A percentile compares a stretch with the other conserved stretches of the same genome.
Conservation (phyloP, 2,113 vertebrate species). For the Pelvicachromis taeniatus region DNA sequence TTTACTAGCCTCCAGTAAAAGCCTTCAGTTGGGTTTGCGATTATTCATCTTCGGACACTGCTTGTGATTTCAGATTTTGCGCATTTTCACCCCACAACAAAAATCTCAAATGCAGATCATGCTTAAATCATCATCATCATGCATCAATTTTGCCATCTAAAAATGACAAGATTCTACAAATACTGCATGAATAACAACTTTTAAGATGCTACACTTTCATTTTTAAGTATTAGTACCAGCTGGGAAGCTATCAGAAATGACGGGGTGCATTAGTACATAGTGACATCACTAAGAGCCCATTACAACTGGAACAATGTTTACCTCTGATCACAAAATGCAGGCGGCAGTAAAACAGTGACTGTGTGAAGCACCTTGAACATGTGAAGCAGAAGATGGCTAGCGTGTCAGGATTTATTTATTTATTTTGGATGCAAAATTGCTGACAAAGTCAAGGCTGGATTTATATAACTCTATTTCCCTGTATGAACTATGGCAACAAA, state of each 20-base stretch:
- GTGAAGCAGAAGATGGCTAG: neutral
- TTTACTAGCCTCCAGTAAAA: slow-evolving; percentile 19
- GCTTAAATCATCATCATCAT: no score
- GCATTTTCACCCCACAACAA: neutral
- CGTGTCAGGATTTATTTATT: neutral
- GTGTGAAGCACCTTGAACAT: neutral
- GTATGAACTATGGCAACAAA: neutral
- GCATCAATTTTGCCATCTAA: neutral
- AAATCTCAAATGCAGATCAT: neutral
- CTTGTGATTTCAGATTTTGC: neutral
- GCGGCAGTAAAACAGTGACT: neutral
- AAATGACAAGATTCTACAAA: neutral
- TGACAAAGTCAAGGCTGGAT: neutral
- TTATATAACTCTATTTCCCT: neutral
- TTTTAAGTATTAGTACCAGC: neutral
- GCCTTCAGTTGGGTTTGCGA: neutral
- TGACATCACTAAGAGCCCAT: neutral
- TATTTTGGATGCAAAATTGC: neutral
- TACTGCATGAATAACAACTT: neutral
- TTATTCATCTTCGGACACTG: slow-evolving; percentile 3
- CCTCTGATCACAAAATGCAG: neutral
- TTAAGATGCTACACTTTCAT: neutral
- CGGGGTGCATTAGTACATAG: neutral
- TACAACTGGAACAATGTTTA: neutral
- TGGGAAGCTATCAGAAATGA: neutral